Conservation (phyloP, 1,140 invertebrate species). For the Gryon sp. region DNA sequence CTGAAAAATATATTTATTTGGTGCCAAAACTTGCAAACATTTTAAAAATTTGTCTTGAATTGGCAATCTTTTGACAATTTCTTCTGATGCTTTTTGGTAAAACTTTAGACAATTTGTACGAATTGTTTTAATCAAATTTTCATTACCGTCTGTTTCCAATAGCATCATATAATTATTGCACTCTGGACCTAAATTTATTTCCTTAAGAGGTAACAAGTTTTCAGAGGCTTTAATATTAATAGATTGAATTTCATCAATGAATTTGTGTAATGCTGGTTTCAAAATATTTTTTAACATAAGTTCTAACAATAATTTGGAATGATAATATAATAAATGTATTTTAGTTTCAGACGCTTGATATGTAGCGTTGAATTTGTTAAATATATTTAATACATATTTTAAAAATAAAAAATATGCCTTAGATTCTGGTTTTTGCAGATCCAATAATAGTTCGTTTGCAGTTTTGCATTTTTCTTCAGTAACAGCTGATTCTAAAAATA, state of each 20-base stretch:
- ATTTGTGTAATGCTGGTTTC: conserved; percentile 1
- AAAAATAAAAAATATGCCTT: conserved; percentile 43
- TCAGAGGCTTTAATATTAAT: no score
- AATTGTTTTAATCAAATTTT: not conserved
- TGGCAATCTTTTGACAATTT: conserved; percentile 11
- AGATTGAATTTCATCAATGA: not conserved
- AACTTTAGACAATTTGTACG: conserved; percentile 4
- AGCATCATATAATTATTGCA: not conserved
- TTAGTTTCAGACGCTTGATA: no score
- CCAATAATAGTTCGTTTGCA: not conserved
- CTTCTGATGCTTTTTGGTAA: conserved; percentile 13
- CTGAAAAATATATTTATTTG: not conserved
- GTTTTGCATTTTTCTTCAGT: not conserved
- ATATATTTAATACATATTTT: conserved; percentile 37
- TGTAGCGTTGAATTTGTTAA: conserved; percentile 39
- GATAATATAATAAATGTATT: conserved; percentile 29
- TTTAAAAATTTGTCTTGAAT: conserved; percentile 9
- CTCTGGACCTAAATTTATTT: conserved; percentile 4
- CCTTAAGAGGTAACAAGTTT: not conserved
- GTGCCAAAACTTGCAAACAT: not conserved
- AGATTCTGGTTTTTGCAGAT: not conserved
- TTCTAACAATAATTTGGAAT: conserved; percentile 8
- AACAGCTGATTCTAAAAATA: not conserved
- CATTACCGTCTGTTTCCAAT: not conserved
- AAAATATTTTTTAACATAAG: conserved; percentile 14